These are phyloP conservation scores for Aplysina aerophoba DNA, from an alignment of 37 sponge, comb jelly and placozoan genomes.

Conservation along the genomic window DNA sequence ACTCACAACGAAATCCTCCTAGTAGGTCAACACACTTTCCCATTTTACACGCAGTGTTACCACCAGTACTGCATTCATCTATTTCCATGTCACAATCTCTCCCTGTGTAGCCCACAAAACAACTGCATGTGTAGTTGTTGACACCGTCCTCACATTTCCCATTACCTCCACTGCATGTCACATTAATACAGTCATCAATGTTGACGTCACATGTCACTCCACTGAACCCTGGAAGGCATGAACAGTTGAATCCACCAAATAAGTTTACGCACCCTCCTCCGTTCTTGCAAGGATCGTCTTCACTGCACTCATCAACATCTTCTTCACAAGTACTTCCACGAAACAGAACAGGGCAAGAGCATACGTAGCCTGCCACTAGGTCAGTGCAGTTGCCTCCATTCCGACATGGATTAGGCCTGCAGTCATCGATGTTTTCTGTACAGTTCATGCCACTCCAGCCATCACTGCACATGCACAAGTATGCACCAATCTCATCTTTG, in stretches of 20 bases:
- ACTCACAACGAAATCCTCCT: slow-evolving; percentile 42
- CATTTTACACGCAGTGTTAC: slow-evolving; percentile 36
- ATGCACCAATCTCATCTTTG: not conserved
- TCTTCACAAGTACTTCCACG: slow-evolving; percentile 30
- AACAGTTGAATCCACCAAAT: not conserved
- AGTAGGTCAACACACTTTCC: slow-evolving; percentile 34
- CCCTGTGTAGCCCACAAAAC: slow-evolving; percentile 53
- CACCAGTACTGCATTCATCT: slow-evolving; percentile 8
- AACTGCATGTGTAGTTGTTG: not conserved
- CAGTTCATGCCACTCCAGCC: slow-evolving; percentile 30
- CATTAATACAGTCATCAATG: slow-evolving; percentile 42
- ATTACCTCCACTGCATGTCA: slow-evolving; percentile 24
- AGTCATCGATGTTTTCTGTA: slow-evolving; percentile 17
- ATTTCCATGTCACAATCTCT: slow-evolving; percentile 35
- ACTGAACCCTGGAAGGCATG: slow-evolving; percentile 27
- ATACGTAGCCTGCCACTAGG: not conserved
- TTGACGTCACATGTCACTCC: slow-evolving; percentile 30
- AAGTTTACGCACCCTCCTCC: slow-evolving; percentile 8
- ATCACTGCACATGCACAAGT: slow-evolving; percentile 3
- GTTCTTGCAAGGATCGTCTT: not conserved
- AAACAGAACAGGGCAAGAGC: not conserved
- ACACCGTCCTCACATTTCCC: slow-evolving; percentile 33
- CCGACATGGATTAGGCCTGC: slow-evolving; percentile 20
- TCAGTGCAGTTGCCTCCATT: slow-evolving; percentile 32
- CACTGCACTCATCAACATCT: slow-evolving; percentile 49